Base-by-base conservation (phyloP, 2,113 vertebrate genomes). In the Salvelinus namaycush region DNA sequence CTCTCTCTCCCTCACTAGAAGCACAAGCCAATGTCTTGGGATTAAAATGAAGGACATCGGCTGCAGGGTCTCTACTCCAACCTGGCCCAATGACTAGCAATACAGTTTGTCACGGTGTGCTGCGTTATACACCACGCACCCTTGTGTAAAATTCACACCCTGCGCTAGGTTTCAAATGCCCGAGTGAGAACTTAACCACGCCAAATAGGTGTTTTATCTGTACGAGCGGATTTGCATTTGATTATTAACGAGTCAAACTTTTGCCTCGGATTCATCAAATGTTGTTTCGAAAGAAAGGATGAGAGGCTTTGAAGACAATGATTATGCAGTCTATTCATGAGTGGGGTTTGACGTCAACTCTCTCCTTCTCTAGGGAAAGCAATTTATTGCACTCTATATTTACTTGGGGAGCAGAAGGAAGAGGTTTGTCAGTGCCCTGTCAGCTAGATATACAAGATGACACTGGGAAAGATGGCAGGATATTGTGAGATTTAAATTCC, bases 281-380 rank as follows among this genome's bases (percentile, higher is more conserved):
- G 76, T 74, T 75, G 6, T 44, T 71, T 76, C 39, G 66, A 76
- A 24, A 72, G 77, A 68, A 65, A 79, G 64, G 65, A 79, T 20
- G 68, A 83, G 76, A 44, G 9, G 87, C 79, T 80, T 81, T 79
- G 14, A 54, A 54, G 70, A 81, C 75, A 68, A 80, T 85, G 82
- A 87, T 87, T 87, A 88, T 88, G 81, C 79, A 84, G 39, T 18
- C 72, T 77, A 13, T 82, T 80, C 87, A 86, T 69, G 78, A 81
- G 84, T 76, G 75, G 67, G 71, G 67, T 83, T 88, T 91, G 89
- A 91, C 89, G 89, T 91, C 87, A 90, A 79, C 27, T 75, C 70
- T 59, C 75, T 80, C 59, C 71, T 78, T 86, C 88, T 80, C 80
- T 7, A 72, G 88, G 87, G 88, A 87, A 71, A 54, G 64, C 18